A percentile compares a stretch with the other conserved stretches of the same genome.
Conservation (phyloP, 92 coral and sea anemone species). For the Phenganax subtilis region DNA sequence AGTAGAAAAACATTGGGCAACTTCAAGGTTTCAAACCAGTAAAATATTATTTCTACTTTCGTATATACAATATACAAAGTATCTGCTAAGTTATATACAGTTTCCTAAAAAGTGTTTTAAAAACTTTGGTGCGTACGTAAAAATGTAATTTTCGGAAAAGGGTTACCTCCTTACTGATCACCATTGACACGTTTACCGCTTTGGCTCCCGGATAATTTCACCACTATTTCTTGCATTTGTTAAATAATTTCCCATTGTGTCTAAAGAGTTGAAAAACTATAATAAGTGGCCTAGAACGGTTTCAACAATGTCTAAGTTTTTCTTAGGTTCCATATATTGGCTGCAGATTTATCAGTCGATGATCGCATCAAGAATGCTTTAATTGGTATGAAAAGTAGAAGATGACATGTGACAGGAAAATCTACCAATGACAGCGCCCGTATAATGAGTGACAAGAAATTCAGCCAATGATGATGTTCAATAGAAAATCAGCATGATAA, state of each 20-base stretch:
- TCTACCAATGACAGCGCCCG: neutral
- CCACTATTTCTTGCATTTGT: neutral
- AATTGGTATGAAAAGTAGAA: conserved; percentile 64
- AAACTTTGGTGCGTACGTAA: conserved; percentile 12
- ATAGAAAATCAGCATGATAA: neutral
- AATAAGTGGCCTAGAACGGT: neutral
- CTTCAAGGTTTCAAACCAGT: neutral
- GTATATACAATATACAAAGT: neutral
- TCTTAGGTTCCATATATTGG: conserved; percentile 81
- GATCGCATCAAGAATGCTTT: conserved; percentile 78
- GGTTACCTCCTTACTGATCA: neutral
- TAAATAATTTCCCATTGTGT: neutral
- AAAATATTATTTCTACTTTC: neutral
- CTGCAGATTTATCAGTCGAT: conserved; percentile 75
- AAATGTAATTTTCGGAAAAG: neutral
- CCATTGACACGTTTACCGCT: neutral
- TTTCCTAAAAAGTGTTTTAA: neutral
- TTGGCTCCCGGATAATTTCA: neutral
- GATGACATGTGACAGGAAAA: neutral
- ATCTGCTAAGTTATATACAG: conserved; percentile 7
- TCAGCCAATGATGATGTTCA: too few species aligned
- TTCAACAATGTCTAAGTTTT: neutral
- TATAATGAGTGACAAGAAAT: too few species aligned
- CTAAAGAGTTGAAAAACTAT: neutral
- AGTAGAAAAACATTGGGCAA: conserved; percentile 35